Percentiles rank a stretch among this genome's conserved stretches.
Conservation (phyloP, 2,113 vertebrate species). For the Grammomys dolichurus region DNA sequence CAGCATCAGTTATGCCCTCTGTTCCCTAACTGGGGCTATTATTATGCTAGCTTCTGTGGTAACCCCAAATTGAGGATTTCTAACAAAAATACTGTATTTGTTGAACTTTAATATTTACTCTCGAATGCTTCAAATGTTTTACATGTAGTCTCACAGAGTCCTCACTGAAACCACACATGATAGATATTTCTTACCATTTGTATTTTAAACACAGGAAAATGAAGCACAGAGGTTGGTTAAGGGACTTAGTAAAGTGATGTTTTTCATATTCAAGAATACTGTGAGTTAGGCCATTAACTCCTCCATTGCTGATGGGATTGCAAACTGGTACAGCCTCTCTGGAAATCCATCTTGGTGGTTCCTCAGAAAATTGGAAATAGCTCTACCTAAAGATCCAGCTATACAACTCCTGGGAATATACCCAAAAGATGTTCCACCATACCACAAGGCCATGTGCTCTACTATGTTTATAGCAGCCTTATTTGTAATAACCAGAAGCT, state of each 20-base stretch:
- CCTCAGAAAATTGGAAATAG: too few species aligned
- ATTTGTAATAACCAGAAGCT: too few species aligned
- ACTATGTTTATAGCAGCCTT: too few species aligned
- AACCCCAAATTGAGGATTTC: background rate
- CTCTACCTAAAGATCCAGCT: too few species aligned
- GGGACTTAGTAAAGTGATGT: background rate
- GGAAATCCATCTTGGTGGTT: too few species aligned
- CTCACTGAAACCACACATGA: background rate
- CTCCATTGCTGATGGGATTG: too few species aligned
- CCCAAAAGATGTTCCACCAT: too few species aligned
- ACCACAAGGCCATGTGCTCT: too few species aligned
- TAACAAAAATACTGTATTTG: constrained; percentile 11
- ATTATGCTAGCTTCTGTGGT: background rate
- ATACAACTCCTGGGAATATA: too few species aligned
- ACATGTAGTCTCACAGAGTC: background rate
- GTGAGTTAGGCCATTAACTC: too few species aligned
- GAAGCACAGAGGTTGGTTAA: background rate
- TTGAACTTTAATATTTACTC: background rate
- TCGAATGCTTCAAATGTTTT: constrained; percentile 31
- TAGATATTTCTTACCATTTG: background rate
- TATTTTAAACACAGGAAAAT: constrained; percentile 20
- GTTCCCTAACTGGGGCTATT: background rate
- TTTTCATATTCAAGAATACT: background rate
- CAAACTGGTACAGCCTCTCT: too few species aligned
- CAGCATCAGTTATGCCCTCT: background rate